phyloP scores from a whole-genome alignment of 2,113 vertebrate species.

The Limanda limanda region DNA sequence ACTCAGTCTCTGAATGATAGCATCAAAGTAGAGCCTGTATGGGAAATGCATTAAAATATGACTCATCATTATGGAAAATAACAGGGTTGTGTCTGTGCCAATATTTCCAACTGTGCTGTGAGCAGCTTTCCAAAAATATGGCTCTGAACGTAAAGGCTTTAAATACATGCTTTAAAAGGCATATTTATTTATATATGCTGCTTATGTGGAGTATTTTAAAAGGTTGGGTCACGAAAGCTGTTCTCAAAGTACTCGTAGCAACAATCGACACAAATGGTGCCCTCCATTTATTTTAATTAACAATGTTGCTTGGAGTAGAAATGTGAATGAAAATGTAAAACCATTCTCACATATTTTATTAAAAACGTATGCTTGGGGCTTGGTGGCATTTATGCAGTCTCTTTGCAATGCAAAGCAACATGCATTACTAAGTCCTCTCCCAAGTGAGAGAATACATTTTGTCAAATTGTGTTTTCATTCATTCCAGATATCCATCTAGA shows the following conservation, averaged over 20 bases:
- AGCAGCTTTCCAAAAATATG: neutral
- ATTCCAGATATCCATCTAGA: constrained; percentile 22
- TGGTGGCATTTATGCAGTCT: constrained; percentile 42
- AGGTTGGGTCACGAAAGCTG: constrained; percentile 20
- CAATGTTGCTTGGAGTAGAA: constrained; percentile 45
- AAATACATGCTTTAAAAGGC: constrained; percentile 5
- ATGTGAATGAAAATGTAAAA: constrained; percentile 55
- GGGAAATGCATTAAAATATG: constrained; percentile 27
- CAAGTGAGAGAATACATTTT: constrained; percentile 47
- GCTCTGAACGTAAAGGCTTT: constrained; percentile 6
- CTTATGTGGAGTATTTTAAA: constrained; percentile 33
- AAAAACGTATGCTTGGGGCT: constrained; percentile 52
- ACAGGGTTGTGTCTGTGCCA: neutral
- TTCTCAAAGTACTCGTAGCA: constrained; percentile 17
- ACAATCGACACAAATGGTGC: constrained; percentile 35
- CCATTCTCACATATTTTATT: constrained; percentile 54
- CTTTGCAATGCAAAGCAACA: constrained; percentile 61
- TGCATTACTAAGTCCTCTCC: constrained; percentile 42
- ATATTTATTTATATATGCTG: constrained; percentile 14
- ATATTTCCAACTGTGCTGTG: constrained; percentile 17
- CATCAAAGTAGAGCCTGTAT: constrained; percentile 21
- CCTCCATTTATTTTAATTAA: constrained; percentile 63
- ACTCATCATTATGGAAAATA: constrained; percentile 19
- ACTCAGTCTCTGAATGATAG: constrained; percentile 36
- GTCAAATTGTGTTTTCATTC: constrained; percentile 46